Evolutionary conservation across 2,113 vertebrate species (phyloP).

Genomic region (Bagarius yarrelli): DNA sequence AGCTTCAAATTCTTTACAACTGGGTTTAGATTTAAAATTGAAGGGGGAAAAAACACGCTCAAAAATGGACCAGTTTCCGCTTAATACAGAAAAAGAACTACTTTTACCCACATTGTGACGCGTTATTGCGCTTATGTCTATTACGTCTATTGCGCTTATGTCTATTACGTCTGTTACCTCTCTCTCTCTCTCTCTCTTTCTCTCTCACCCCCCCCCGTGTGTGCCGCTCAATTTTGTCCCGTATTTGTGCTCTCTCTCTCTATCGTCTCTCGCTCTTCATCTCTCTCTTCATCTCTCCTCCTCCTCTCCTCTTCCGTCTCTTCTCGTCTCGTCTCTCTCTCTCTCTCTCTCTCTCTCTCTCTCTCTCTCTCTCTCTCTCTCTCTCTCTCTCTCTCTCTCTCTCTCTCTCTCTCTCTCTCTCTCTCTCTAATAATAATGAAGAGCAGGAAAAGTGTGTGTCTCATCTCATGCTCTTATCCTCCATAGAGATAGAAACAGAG

Average conservation of each 20-base stretch:
- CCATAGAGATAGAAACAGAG: too few relatives aligned
- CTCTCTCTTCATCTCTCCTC: too few relatives aligned
- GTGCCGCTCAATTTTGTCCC: not conserved
- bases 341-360: too few relatives aligned
- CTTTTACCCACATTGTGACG: constrained; percentile 2
- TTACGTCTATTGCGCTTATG: not conserved
- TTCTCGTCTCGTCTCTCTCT: too few relatives aligned
- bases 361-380: not conserved
- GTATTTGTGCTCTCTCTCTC: too few relatives aligned
- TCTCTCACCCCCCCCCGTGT: not conserved
- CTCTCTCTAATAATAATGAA: not conserved
- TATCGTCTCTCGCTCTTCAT: too few relatives aligned
- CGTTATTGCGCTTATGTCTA: not conserved
- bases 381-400: not conserved
- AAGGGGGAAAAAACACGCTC: not conserved
- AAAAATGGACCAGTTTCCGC: not conserved
- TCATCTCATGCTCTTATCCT: too few relatives aligned
- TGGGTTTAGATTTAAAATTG: not conserved
- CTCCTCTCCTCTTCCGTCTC: too few relatives aligned
- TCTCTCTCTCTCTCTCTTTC: not conserved
- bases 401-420: not conserved
- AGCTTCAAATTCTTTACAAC: not conserved
- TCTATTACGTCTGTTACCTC: not conserved
- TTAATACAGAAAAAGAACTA: not conserved
- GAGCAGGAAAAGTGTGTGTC: too few relatives aligned